phyloP scores from a whole-genome alignment of 2,797 vertebrate genomes.

The Nannoperca obscura region DNA sequence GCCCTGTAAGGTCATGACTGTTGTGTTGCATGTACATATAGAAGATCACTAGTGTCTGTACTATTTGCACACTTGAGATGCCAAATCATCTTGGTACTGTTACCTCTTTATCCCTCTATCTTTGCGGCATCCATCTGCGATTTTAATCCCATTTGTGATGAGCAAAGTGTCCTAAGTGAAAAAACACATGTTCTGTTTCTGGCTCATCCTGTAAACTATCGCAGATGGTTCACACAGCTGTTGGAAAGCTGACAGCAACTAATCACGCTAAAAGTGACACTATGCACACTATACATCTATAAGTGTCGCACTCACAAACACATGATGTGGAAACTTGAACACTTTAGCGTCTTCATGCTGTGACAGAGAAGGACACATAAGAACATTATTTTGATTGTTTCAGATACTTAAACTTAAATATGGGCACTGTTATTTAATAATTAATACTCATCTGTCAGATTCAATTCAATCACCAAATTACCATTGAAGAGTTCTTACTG shows the following conservation, averaged over 20 bases:
- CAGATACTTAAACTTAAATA: neutral
- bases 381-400: neutral
- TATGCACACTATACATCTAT: neutral
- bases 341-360: neutral
- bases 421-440: neutral
- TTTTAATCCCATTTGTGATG: conserved; percentile 36
- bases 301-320: neutral
- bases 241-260: conserved; percentile 12
- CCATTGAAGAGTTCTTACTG: neutral
- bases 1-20: too few species aligned
- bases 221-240: conserved; percentile 25
- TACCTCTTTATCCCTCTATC: neutral
- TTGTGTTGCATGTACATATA: too few species aligned
- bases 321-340: too few species aligned
- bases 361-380: neutral
- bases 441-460: neutral
- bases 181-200: conserved; percentile 11
- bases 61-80: neutral
- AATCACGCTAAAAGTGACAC: neutral
- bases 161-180: conserved; percentile 5
- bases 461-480: neutral
- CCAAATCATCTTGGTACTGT: neutral
- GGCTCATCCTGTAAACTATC: conserved; percentile 9
- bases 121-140: neutral
- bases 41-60: neutral